A percentile compares a stretch with the other conserved stretches of the same genome.
Conservation (phyloP, 2,888 invertebrate species). For the Cerceris rybyensis region DNA sequence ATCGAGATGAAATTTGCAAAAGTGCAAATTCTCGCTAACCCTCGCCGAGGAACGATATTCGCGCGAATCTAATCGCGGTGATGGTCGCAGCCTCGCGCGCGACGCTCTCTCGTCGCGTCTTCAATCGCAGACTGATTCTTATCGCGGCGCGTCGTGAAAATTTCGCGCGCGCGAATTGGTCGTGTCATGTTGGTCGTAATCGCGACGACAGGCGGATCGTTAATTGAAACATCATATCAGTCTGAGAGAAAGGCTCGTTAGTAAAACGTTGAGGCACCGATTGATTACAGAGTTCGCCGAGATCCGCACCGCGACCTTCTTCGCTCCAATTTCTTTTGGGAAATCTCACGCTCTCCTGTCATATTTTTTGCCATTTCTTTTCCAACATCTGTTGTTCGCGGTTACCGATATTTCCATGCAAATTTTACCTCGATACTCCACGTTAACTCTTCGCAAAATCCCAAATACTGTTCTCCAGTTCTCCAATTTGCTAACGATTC, state of each 20-base stretch:
- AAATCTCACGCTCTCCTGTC: too few relatives aligned
- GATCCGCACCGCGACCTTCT: neutral
- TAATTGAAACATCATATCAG: slow-evolving; percentile 45
- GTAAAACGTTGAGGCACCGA: slow-evolving; percentile 52
- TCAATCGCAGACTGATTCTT: slow-evolving; percentile 25
- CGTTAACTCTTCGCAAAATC: too few relatives aligned
- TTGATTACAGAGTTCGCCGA: slow-evolving; percentile 24
- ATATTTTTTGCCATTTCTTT: too few relatives aligned
- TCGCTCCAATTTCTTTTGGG: neutral
- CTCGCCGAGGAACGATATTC: neutral
- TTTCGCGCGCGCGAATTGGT: slow-evolving; percentile 25
- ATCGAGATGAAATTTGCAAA: too few relatives aligned
- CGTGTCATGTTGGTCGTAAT: neutral
- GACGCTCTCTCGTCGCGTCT: slow-evolving; percentile 29
- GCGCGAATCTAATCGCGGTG: slow-evolving; percentile 4
- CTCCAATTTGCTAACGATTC: too few relatives aligned
- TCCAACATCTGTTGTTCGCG: too few relatives aligned
- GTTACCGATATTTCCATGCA: too few relatives aligned
- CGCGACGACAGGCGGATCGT: slow-evolving; percentile 16
- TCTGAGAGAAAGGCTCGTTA: slow-evolving; percentile 52
- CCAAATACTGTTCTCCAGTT: too few relatives aligned
- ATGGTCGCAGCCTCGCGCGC: neutral
- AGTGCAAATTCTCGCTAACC: neutral
- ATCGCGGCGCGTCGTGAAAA: neutral
- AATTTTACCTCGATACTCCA: too few relatives aligned